A percentile compares a stretch with the other conserved stretches of the same genome.
Conservation (phyloP, 2,888 invertebrate species). For the Tolmerus cingulatus region DNA sequence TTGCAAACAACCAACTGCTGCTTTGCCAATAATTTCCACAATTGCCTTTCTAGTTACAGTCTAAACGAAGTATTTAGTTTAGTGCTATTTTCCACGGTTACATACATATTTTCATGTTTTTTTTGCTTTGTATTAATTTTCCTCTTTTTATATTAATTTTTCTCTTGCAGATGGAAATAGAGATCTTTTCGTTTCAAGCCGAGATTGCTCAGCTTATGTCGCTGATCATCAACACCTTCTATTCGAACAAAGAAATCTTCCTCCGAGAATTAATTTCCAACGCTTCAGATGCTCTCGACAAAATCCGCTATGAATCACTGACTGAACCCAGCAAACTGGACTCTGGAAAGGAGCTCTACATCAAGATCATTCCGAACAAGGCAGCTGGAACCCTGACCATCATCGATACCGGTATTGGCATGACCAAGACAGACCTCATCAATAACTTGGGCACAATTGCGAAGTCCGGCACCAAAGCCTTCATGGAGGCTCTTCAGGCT, state of each 20-base stretch:
- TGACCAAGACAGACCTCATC: conserved; percentile 99
- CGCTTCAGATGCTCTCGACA: conserved; percentile 92
- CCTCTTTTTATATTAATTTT: conserved; percentile 52
- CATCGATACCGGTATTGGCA: conserved; percentile 95
- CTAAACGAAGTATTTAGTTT: not conserved
- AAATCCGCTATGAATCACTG: conserved; percentile 94
- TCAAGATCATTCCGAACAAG: conserved; percentile 97
- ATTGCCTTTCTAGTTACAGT: not conserved
- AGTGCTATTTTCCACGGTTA: not conserved
- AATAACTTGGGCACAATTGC: conserved; percentile 99
- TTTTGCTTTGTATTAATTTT: not conserved
- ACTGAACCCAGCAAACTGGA: conserved; percentile 96
- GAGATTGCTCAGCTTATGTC: conserved; percentile 99
- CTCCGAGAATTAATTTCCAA: conserved; percentile 99
- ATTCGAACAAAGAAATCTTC: conserved; percentile 99
- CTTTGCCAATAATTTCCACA: no score
- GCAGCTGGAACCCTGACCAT: conserved; percentile 94
- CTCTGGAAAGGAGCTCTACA: conserved; percentile 90
- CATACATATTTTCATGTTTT: no score
- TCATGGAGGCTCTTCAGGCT: conserved; percentile 99
- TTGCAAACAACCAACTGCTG: not conserved
- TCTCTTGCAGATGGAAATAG: conserved; percentile 77
- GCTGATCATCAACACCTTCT: conserved; percentile 99
- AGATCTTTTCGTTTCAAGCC: conserved; percentile 99
- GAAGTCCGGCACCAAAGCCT: conserved; percentile 99